These are phyloP conservation scores for Arbacia lixula DNA, from an alignment of 53 echinoderm and acorn worm genomes.

Conservation along the genomic window DNA sequence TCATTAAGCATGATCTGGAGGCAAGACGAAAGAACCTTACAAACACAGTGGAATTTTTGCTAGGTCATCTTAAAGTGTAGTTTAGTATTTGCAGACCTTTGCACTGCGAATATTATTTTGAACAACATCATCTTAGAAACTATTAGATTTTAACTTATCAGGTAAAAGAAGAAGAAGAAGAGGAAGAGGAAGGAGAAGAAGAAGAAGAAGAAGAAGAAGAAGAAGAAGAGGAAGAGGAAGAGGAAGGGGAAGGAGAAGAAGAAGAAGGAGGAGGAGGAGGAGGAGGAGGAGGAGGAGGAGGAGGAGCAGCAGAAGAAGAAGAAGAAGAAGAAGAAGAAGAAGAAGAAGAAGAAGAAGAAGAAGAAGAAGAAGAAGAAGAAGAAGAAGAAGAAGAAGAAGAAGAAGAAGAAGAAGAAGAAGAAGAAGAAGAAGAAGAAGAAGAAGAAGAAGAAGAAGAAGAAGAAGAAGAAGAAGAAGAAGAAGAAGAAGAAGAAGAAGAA, in stretches of 20 bases:
- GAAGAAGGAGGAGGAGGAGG: not conserved
- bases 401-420: not conserved
- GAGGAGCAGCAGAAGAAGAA: no score
- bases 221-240: not conserved
- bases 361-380: not conserved
- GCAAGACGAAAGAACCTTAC: no score
- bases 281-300: not conserved
- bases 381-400: not conserved
- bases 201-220: not conserved
- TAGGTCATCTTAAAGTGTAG: no score
- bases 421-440: not conserved
- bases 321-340: slow-evolving; percentile 3
- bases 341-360: not conserved
- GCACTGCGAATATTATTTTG: no score
- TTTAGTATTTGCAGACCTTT: no score
- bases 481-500: not conserved
- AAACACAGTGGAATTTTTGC: no score
- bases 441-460: not conserved
- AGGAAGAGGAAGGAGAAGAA: not conserved
- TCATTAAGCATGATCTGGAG: no score
- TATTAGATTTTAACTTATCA: slow-evolving; percentile 33
- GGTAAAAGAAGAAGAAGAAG: slow-evolving; percentile 24
- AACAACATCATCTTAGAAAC: not conserved
- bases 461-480: not conserved
- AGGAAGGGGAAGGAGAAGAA: not conserved